phyloP scores from a whole-genome alignment of 2,797 vertebrate species.

The Sebastes itinus region DNA sequence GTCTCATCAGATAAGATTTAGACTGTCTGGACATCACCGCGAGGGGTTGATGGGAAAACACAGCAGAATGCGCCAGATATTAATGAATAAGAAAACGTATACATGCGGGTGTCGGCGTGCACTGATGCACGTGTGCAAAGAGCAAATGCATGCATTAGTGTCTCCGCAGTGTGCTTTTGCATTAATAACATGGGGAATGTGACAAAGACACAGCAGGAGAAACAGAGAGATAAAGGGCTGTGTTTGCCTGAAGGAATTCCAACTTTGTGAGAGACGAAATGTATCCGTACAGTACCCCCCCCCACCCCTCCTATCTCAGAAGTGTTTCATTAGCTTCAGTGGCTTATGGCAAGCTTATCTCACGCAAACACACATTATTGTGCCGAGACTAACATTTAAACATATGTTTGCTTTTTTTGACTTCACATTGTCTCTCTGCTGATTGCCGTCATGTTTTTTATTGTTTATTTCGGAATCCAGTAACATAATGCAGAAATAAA shows the following conservation, averaged over 20 bases:
- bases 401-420: slow-evolving; percentile 58
- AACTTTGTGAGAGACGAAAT: slow-evolving; percentile 57
- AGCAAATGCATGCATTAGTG: slow-evolving; percentile 50
- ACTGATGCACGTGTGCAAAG: slow-evolving; percentile 36
- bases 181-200: slow-evolving; percentile 59
- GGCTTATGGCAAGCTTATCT: slow-evolving; percentile 58
- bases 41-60: slow-evolving; percentile 70
- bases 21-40: slow-evolving; percentile 66
- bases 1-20: slow-evolving; percentile 66
- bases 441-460: slow-evolving; percentile 44
- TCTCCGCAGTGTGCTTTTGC: slow-evolving; percentile 54
- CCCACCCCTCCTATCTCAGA: slow-evolving; percentile 9
- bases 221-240: slow-evolving; percentile 54
- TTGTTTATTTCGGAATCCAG: slow-evolving; percentile 31
- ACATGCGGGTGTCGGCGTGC: slow-evolving; percentile 29
- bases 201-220: slow-evolving; percentile 68
- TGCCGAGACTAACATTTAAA: slow-evolving; percentile 47
- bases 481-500: slow-evolving; percentile 19
- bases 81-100: slow-evolving; percentile 51
- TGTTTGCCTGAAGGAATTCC: slow-evolving; percentile 67
- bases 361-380: slow-evolving; percentile 38
- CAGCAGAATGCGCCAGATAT: slow-evolving; percentile 56
- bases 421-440: slow-evolving; percentile 34
- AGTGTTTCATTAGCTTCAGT: slow-evolving; percentile 55
- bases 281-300: slow-evolving; percentile 14